A percentile compares a stretch with the other conserved stretches of the same genome.
Evolutionary conservation across 92 coral and sea anemone species (phyloP).

Genomic region (Siderastrea siderea): DNA sequence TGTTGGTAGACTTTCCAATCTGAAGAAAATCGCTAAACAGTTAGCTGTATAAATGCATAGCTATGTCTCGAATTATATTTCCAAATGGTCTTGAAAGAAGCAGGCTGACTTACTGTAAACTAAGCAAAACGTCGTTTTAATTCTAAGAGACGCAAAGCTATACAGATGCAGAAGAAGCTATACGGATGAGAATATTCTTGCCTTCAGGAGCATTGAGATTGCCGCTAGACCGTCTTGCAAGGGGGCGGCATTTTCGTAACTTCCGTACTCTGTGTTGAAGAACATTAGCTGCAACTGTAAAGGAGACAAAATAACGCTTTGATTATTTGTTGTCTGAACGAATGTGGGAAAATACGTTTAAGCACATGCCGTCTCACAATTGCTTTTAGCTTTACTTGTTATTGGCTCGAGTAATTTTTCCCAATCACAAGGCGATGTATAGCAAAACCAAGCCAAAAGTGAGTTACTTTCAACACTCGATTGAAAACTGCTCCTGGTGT

Average conservation of each 20-base stretch:
- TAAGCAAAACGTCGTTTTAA: background rate
- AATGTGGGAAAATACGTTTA: too few relatives aligned
- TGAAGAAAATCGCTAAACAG: background rate
- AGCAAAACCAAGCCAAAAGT: too few relatives aligned
- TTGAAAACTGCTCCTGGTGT: too few relatives aligned
- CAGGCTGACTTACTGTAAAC: background rate
- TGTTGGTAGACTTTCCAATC: constrained; percentile 47
- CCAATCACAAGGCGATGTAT: too few relatives aligned
- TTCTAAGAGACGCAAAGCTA: background rate
- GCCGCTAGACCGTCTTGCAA: constrained; percentile 82
- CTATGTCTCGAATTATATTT: too few relatives aligned
- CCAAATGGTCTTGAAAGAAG: background rate
- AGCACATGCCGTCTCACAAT: too few relatives aligned
- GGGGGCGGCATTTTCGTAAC: constrained; percentile 54
- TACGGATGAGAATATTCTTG: background rate
- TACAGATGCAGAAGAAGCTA: background rate
- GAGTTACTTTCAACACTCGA: too few relatives aligned
- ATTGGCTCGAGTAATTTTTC: too few relatives aligned
- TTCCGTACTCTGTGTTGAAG: constrained; percentile 82
- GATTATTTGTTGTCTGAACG: too few relatives aligned
- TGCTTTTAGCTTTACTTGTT: too few relatives aligned
- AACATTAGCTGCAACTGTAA: constrained; percentile 83
- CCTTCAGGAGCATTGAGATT: constrained; percentile 83
- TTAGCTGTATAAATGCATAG: background rate
- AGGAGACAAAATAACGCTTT: background rate